These are phyloP conservation scores for Dendrocincla fuliginosa DNA, from an alignment of 2,797 vertebrate genomes.

Conservation along the genomic window DNA sequence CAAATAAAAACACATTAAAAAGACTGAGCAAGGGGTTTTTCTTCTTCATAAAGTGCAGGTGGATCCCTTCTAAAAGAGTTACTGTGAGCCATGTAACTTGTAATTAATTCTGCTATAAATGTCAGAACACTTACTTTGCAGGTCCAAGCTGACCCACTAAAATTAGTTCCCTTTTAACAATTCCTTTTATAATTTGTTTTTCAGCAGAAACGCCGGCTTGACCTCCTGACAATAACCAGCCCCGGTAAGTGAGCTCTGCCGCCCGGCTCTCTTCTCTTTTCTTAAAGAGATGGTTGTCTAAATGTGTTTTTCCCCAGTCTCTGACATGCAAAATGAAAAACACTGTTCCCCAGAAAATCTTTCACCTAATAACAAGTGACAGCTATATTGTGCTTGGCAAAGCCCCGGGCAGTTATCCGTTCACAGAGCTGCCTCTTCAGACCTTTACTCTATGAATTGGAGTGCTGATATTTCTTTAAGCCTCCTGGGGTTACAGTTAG, in stretches of 20 bases:
- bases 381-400: slow-evolving; percentile 75
- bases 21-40: neutral
- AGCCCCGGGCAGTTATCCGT: slow-evolving; percentile 70
- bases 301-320: neutral
- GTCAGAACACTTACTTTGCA: slow-evolving; percentile 31
- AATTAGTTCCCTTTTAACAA: slow-evolving; percentile 63
- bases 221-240: slow-evolving; percentile 96
- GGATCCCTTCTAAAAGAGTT: slow-evolving; percentile 42
- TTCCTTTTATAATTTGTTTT: slow-evolving; percentile 75
- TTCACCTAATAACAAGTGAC: slow-evolving; percentile 75
- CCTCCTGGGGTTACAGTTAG: slow-evolving; percentile 67
- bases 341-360: slow-evolving; percentile 70
- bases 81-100: slow-evolving; percentile 6
- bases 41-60: neutral
- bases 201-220: slow-evolving; percentile 94
- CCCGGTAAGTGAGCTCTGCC: slow-evolving; percentile 83
- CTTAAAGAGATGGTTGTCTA: slow-evolving; percentile 57
- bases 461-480: slow-evolving; percentile 74
- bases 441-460: slow-evolving; percentile 71
- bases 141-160: slow-evolving; percentile 52
- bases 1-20: slow-evolving; percentile 58
- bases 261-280: neutral
- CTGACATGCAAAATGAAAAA: slow-evolving; percentile 70
- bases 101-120: slow-evolving; percentile 49
- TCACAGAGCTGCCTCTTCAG: slow-evolving; percentile 68